phyloP scores from a whole-genome alignment of 2,888 invertebrate genomes.

The Bimastos eiseni region DNA sequence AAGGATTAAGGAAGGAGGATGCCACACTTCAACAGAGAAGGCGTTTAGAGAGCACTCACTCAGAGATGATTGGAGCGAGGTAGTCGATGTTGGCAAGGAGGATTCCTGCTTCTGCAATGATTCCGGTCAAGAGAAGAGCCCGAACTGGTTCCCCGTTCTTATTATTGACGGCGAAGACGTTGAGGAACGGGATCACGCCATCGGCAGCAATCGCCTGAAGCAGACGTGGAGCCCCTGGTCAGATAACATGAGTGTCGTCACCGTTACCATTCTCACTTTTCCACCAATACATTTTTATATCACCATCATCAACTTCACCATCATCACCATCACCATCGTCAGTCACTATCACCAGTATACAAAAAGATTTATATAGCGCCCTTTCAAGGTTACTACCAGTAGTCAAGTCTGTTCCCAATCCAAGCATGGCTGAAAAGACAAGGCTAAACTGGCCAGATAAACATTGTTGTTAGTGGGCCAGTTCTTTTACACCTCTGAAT shows the following conservation, averaged over 20 bases:
- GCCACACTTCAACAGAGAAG: neutral
- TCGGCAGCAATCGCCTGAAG: conserved; percentile 95
- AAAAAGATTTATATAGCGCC: no score
- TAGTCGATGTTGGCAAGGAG: conserved; percentile 93
- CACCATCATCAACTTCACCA: neutral
- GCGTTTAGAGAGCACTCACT: conserved; percentile 66
- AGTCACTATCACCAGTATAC: no score
- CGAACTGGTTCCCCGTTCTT: conserved; percentile 92
- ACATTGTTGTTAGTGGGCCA: no score
- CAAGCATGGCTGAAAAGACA: no score
- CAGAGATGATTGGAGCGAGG: conserved; percentile 91
- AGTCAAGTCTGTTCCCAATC: no score
- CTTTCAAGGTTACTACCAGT: no score
- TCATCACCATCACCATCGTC: no score
- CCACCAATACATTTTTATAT: no score
- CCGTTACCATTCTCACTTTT: no score
- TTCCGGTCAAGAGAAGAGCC: conserved; percentile 81
- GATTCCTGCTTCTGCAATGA: conserved; percentile 70
- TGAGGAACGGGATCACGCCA: conserved; percentile 92
- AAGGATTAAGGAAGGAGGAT: no score
- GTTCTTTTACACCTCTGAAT: no score
- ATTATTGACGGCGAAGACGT: conserved; percentile 88
- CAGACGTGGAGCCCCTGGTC: conserved; percentile 66
- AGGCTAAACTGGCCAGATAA: no score
- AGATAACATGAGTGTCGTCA: neutral